Base-by-base conservation (phyloP, 1,140 invertebrate species). In the Nephila pilipes region DNA sequence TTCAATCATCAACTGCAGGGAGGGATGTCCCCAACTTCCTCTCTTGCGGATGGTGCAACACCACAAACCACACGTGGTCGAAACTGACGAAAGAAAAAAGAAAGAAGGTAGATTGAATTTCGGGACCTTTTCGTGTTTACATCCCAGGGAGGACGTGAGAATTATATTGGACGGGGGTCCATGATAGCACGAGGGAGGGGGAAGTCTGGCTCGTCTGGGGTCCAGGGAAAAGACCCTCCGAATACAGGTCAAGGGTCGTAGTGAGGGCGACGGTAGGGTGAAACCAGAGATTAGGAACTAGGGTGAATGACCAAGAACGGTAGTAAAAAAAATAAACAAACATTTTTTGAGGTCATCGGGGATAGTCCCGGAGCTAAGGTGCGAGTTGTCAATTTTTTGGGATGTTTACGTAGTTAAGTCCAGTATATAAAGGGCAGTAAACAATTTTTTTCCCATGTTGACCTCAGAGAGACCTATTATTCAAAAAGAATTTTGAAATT, bases 231-330 rank as follows among this genome's bases (percentile, higher is more conserved):
- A n/a, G 69, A 63, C 90, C 80, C 25, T 81, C n/a, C 46, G 87
- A 87, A 87, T 87, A 63, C 79, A 85, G 91, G 91, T 93, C 91
- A 93, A 55, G 90, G 90, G 90, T 92, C 90, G 60, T 29, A 16
- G n/a, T 36, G 32, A 85, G 90, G 90, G 90, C 63, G 90, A 46
- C 80, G 81, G 60, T 18, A 92, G 90, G 81, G 81, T 65, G 90
- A 91, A 91, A 91, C 79, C 57, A 91, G 90, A 92, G 90, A 92
- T 92, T 92, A 92, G 79, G 81, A 85, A 85, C 80, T 55, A 55
- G 81, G 90, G 90, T 92, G 90, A 92, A 92, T 92, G 90, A 92
- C 90, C 90, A 92, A 85, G 60, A 57, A 92, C 75, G 87, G 83
- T 60, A 29, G 55, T 60, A 20, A 75, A 14, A 29, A 12, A 18